Evolutionary conservation across 1,140 invertebrate species (phyloP), one percentile per base, ranked within the genome.

Genomic region (silkworm (Bombyx mori)): DNA sequence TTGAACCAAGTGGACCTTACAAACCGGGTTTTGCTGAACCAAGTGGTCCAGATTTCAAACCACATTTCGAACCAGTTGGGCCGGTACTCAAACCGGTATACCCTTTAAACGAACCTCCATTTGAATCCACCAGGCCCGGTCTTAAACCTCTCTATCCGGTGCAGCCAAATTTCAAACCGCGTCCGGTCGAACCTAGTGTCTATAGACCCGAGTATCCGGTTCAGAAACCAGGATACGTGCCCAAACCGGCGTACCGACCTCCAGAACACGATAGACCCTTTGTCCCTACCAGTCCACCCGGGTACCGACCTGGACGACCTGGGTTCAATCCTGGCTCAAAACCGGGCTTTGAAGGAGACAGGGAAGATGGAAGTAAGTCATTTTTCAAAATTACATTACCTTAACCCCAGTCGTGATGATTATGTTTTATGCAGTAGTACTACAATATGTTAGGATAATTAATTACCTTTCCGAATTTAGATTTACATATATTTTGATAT

Each of bases 341-440:
- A 56, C 68, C 62, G 7, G 66, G 59, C 0, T 69, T 66, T 61
- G 58, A 63, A 48, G 68, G 65, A 52, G 62, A 70, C 50, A 54
- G 58, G 52, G 57, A 64, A 58, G 69, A 66, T 57, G 73, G 73
- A 56, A 67, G 79, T 81, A 69, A 77, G 76, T 77, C 48, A 56
- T 8, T 49, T 54, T 56, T 43, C 10, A 26, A 35, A 35, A 52
- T 8, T 42, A 52, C 1, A 12, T 10, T 12, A 8, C 44, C 44
- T 10, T 42, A n/a, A 54, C 7, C n/a, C 43, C 9, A 44, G 52
- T 18, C 12, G 12, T 18, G 12, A 18, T 18, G 12, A 18, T 18
- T 18, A 18, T 18, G 12, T 50, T 50, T 10, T 45, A 45, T 45
- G 10, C 47, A 18, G 12, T 18, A 18, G 12, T 18, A 18, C 12